Percentiles rank a stretch among this genome's conserved stretches.
phyloP scores from a whole-genome alignment of 2,888 invertebrate species.

The Adela reaumurella region DNA sequence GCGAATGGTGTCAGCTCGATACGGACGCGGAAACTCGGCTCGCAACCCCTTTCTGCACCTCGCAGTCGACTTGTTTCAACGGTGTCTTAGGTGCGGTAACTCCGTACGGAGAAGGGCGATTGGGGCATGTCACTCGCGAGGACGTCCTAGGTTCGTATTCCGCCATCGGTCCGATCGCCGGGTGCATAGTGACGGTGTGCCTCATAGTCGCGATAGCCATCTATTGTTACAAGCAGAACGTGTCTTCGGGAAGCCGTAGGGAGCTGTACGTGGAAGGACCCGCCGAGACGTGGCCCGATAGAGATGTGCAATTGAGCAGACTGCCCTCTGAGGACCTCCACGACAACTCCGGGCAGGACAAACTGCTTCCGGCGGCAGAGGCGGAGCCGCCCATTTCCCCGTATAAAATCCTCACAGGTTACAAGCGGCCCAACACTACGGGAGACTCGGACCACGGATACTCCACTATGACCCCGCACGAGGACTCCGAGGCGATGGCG shows the following conservation, averaged over 20 bases:
- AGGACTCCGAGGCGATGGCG: slow-evolving; percentile 81
- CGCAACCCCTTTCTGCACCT: slow-evolving; percentile 72
- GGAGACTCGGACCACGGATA: slow-evolving; percentile 93
- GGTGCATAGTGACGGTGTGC: slow-evolving; percentile 78
- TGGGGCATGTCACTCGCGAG: slow-evolving; percentile 44
- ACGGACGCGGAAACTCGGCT: slow-evolving; percentile 68
- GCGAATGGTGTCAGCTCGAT: slow-evolving; percentile 88
- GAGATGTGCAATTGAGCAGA: slow-evolving; percentile 68
- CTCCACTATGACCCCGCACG: slow-evolving; percentile 90
- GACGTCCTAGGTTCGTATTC: slow-evolving; percentile 56
- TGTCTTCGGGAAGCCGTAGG: slow-evolving; percentile 46
- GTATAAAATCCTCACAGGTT: slow-evolving; percentile 80
- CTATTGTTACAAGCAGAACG: slow-evolving; percentile 77
- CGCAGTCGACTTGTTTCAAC: slow-evolving; percentile 78
- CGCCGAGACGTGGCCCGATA: slow-evolving; percentile 50
- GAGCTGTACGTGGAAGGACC: slow-evolving; percentile 49
- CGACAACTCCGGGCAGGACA: slow-evolving; percentile 63
- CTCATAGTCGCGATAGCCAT: slow-evolving; percentile 77
- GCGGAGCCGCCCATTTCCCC: slow-evolving; percentile 77
- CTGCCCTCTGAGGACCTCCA: slow-evolving; percentile 67
- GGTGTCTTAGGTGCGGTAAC: slow-evolving; percentile 80
- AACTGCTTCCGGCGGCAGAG: slow-evolving; percentile 56
- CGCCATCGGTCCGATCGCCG: slow-evolving; percentile 83
- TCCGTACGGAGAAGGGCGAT: slow-evolving; percentile 74
- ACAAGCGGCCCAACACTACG: slow-evolving; percentile 70